Conservation (phyloP, 2,113 vertebrate species). For the Erythrolamprus reginae region DNA sequence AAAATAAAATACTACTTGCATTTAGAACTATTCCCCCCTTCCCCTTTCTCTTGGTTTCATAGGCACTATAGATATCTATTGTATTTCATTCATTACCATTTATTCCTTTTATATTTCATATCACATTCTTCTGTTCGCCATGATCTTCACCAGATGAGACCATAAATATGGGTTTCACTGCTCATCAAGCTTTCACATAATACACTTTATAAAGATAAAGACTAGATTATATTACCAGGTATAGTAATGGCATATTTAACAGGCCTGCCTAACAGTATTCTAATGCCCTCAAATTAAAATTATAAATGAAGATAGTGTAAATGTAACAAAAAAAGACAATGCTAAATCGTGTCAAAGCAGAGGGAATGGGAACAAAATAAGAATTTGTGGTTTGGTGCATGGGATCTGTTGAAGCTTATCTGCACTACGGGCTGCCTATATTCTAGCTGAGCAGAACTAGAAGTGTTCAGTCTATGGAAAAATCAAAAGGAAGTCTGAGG, state of each 20-base stretch:
- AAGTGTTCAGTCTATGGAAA: not conserved
- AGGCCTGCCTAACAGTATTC: not conserved
- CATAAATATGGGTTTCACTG: not conserved
- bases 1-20: not conserved
- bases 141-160: not conserved
- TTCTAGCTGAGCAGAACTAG: not conserved
- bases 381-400: not conserved
- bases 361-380: not conserved
- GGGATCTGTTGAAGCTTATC: not conserved
- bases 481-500: not conserved
- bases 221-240: not conserved
- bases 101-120: not conserved
- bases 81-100: not conserved
- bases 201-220: not conserved
- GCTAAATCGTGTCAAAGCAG: not conserved
- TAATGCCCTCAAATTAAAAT: not conserved
- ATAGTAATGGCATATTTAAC: not conserved
- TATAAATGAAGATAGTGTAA: not conserved
- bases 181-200: not conserved
- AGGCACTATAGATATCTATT: not conserved
- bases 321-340: not conserved
- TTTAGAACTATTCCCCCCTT: not conserved
- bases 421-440: too few relatives aligned
- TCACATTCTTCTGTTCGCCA: not conserved
- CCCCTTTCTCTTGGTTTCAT: not conserved